Base-by-base conservation (phyloP, 2,888 invertebrate genomes). In the Drosophila neutralis region DNA sequence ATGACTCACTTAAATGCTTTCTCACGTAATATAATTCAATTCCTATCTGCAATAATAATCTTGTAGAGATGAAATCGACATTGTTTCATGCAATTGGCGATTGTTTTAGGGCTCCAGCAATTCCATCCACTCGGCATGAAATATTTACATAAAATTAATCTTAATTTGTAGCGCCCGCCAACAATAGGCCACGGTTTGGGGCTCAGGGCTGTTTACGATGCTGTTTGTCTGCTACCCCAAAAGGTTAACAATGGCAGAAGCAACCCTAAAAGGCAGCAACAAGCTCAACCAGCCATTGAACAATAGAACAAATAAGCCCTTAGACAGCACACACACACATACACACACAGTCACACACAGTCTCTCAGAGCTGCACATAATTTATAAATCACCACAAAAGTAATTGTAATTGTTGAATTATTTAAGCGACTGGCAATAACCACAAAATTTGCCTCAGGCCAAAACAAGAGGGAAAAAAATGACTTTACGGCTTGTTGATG, bases 321-420 rank as follows among this genome's bases (percentile, higher is more conserved):
- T 59, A 59, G 60, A 54, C 61, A 61, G n/a, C 45, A 48, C 45
- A 65, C 62, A 31, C 62, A 51, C 56, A 57, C 64, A 45, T 48
- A 40, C 53, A 36, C 31, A 58, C n/a, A 31, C 42, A 24, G 24
- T 18, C 38, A 33, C 27, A 35, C 53, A 33, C 13, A 38, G 29
- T 13, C 18, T 54, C 21, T n/a, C 8, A 21, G 64, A 24, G 58
- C 61, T 58, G 64, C 75, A 78, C 70, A 83, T 80, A 76, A 82
- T 78, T 80, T 81, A 83, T 83, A 83, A 83, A 83, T 85, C 83
- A 80, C 85, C 78, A 75, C 80, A 76, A 70, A 71, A 83, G 83
- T 84, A 85, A 84, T 84, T 84, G 83, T 85, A 79, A 85, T 85
- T 84, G 83, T 81, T 84, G 82, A 83, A 83, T 82, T 82, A 83